Evolutionary conservation across 2,113 vertebrate genomes (phyloP).

Genomic region (Ptilorrhoa leucosticta): DNA sequence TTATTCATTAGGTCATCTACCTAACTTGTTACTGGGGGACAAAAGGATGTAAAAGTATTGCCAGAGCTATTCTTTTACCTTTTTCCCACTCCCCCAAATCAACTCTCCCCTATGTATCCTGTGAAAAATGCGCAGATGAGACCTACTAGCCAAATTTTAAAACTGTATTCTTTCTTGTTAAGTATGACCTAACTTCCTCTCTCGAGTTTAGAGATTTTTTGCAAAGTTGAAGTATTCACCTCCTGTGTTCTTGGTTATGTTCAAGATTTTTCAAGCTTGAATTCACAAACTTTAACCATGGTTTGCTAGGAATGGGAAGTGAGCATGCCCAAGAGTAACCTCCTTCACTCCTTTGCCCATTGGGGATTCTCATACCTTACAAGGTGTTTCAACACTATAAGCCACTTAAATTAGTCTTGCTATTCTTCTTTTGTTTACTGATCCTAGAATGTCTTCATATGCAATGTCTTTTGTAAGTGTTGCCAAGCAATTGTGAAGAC

Average conservation of each 20-base stretch:
- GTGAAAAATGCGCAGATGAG: not conserved
- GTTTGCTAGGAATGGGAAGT: not conserved
- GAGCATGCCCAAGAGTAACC: not conserved
- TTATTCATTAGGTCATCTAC: not conserved
- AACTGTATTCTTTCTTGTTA: not conserved
- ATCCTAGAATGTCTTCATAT: not conserved
- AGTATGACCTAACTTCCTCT: not conserved
- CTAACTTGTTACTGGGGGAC: not conserved
- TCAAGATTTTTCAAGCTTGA: not conserved
- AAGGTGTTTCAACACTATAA: not conserved
- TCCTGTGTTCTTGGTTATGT: not conserved
- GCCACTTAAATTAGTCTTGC: not conserved
- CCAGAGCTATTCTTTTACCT: not conserved
- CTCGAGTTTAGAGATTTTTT: not conserved
- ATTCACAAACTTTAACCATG: not conserved
- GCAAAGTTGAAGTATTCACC: not conserved
- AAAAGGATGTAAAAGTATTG: not conserved
- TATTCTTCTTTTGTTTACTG: not conserved
- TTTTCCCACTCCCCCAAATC: not conserved
- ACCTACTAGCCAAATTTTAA: not conserved
- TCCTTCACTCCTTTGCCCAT: not conserved
- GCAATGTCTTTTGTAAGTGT: not conserved
- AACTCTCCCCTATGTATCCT: not conserved
- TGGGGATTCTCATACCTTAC: not conserved
- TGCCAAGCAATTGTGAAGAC: not conserved